Evolutionary conservation across 2,797 vertebrate species (phyloP), one percentile per base, ranked within the genome.

Genomic region (Sitta carolinensis): DNA sequence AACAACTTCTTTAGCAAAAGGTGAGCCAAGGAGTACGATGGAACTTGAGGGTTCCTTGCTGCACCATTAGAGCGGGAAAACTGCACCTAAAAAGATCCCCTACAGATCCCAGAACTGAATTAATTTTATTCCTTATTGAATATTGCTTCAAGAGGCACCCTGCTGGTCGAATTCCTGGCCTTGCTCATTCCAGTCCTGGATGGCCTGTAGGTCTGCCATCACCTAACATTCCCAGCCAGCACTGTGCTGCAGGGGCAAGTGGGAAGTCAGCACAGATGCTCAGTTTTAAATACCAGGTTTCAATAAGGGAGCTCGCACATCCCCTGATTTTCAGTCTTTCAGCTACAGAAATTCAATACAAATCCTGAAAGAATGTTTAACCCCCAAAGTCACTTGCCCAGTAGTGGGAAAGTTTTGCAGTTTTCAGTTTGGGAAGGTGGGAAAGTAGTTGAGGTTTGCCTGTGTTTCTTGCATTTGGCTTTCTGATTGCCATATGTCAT

Each of bases 401-500:
- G 27, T 4, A 30, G 30, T 27, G 26, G 45, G 51, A 32, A 84
- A 20, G 26, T 47, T 64, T 12, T 45, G 23, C 13, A 29, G 22
- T 72, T 78, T 66, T 47, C 52, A 17, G 7, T 59, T 54, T 78
- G 52, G 26, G 17, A 47, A 72, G 21, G 6, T 64, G 34, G 52
- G 45, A 52, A 59, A 78, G 18, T 17, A 59, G 52, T 20, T 72
- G 26, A 36, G 52, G 25, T 87, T 74, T 83, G 34, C 30, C 68
- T 36, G 2, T 26, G 4, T 64, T 57, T 61, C 18, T 3, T 85
- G 70, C 11, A 36, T 64, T 63, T 82, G 45, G 26, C 36, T 87
- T 68, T 72, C 43, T 4, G 2, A 9, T 59, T 51, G 67, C 59
- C 2, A 3, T 38, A 6, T 16, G 1, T 20, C 0, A 0, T 12